phyloP scores from a whole-genome alignment of 2,888 invertebrate species.

The Cephus rjabovi region DNA sequence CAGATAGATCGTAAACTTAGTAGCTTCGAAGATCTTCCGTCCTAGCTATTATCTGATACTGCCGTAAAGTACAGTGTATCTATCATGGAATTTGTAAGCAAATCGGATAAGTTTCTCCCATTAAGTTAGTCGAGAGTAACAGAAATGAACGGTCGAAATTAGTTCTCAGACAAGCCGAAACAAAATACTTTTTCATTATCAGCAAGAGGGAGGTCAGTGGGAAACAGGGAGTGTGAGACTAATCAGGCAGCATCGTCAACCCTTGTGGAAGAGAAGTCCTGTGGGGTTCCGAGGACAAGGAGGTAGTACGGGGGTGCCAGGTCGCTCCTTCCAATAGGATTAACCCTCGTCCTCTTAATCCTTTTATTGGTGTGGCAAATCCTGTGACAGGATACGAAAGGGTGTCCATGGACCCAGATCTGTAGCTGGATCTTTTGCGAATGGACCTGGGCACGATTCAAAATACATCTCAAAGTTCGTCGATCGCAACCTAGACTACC shows the following conservation, averaged over 20 bases:
- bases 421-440: neutral
- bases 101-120: constrained; percentile 1
- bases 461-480: neutral
- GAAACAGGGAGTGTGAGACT: constrained; percentile 29
- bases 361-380: constrained; percentile 64
- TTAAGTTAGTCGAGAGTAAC: constrained; percentile 1
- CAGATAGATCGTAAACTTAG: neutral
- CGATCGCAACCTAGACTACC: neutral
- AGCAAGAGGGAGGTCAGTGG: constrained; percentile 16
- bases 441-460: neutral
- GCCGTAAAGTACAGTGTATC: neutral
- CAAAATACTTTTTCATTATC: constrained; percentile 48
- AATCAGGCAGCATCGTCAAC: constrained; percentile 28
- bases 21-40: neutral
- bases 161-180: constrained; percentile 13
- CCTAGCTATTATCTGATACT: neutral
- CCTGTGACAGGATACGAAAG: constrained; percentile 58
- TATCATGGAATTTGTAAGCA: neutral
- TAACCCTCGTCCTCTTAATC: constrained; percentile 65
- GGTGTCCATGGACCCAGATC: constrained; percentile 37
- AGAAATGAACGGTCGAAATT: constrained; percentile 18
- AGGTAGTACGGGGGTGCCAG: constrained; percentile 40
- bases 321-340: constrained; percentile 61
- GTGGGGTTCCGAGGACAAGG: constrained; percentile 17
- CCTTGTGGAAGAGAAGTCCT: neutral